A percentile compares a stretch with the other conserved stretches of the same genome.
phyloP scores from a whole-genome alignment of 1,140 invertebrate genomes.

The Lamellibrachia luymesi region DNA sequence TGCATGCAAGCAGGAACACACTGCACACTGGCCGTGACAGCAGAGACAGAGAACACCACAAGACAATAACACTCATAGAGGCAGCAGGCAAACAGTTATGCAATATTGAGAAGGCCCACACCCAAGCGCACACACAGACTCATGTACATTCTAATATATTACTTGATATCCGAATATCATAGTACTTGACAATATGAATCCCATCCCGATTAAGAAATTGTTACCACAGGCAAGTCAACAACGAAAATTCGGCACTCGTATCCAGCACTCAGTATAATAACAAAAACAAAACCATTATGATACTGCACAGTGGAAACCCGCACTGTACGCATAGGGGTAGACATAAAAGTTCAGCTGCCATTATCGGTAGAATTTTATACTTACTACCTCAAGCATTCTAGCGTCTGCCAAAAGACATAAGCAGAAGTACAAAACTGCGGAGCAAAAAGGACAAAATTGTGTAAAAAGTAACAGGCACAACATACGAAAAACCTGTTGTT shows the following conservation, averaged over 20 bases:
- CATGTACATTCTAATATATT: not conserved
- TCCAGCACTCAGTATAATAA: not conserved
- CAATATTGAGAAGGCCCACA: not conserved
- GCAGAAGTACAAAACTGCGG: not conserved
- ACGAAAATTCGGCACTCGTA: not conserved
- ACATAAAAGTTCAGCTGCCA: not conserved
- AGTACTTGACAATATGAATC: not conserved
- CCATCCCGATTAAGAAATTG: not conserved
- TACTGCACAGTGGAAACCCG: not conserved
- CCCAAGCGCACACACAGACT: not conserved
- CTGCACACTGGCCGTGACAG: not conserved
- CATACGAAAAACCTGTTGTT: not conserved
- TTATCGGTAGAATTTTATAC: not conserved
- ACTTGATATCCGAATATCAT: not conserved
- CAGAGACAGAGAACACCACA: not conserved
- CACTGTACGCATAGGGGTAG: not conserved
- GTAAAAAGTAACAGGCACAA: not conserved
- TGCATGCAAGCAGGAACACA: not conserved
- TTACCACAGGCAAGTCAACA: not conserved
- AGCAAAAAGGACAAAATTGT: constrained; percentile 61
- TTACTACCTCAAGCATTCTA: not conserved
- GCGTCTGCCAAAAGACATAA: constrained; percentile 13
- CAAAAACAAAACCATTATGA: not conserved
- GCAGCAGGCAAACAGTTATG: not conserved
- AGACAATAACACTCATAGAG: not conserved